Evolutionary conservation across 2,113 vertebrate genomes (phyloP), one percentile per base, ranked within the genome.

Genomic region (Atherinomorus stipes): DNA sequence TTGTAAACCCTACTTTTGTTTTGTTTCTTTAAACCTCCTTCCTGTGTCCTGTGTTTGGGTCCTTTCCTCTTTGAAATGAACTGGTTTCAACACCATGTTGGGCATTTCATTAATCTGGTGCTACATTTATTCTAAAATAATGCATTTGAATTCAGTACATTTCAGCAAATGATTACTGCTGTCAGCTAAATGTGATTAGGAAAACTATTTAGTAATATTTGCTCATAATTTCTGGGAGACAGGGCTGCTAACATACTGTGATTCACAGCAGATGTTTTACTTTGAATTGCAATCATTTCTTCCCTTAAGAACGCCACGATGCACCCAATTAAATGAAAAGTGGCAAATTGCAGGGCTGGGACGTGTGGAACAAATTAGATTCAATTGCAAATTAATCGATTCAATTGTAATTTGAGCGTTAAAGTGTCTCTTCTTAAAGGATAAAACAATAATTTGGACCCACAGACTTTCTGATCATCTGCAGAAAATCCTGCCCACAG

Each of bases 131-230:
- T n/a, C 18, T 19, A 47, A 47, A 19, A 47, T 47, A 47, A 47
- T 47, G 44, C 18, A 4, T 47, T 47, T 47, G 44, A n/a, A n/a
- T n/a, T n/a, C n/a, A n/a, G n/a, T 15, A 47, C 1, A 44, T 47
- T 47, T 19, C 44, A 19, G 44, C 18, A 7, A 47, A 47, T 47
- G 16, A 47, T 47, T 19, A 34, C 53, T 19, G 53, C 6, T 54
- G 37, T 22, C 26, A 23, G 8, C 26, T 31, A 56, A 31, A 2
- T 26, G 21, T 13, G 50, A 52, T 12, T 44, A 16, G 28, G 42
- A 40, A 71, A 51, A 51, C 2, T n/a, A 26, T 53, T 73, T 47
- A 47, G 11, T 28, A 50, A 70, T 19, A 15, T 37, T 44, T 26
- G 3, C 12, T 4, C 7, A 42, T 42, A 4, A 42, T 25, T 66